Percentiles rank a stretch among this genome's conserved stretches.
These are phyloP conservation scores for Chaetodon auriga DNA, from an alignment of 2,113 vertebrate genomes.

Conservation along the genomic window DNA sequence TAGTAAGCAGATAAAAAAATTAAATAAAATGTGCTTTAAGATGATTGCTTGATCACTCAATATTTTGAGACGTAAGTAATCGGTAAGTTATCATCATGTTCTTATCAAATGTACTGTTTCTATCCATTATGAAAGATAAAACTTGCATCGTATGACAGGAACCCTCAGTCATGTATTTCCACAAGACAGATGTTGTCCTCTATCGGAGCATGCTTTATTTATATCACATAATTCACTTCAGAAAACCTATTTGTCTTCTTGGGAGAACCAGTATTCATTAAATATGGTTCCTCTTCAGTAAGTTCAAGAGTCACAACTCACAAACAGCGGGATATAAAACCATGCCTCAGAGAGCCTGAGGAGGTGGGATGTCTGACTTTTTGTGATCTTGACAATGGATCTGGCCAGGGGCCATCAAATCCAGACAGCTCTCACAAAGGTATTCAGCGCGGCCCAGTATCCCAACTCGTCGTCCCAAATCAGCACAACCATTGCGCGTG, in stretches of 20 bases:
- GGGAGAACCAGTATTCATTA: slow-evolving; percentile 51
- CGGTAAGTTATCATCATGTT: background rate
- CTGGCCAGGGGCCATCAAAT: slow-evolving; percentile 48
- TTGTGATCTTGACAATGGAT: slow-evolving; percentile 62
- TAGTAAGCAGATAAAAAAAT: background rate
- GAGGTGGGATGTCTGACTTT: slow-evolving; percentile 54
- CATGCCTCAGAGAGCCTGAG: slow-evolving; percentile 44
- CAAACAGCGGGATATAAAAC: slow-evolving; percentile 59
- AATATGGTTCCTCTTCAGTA: slow-evolving; percentile 54
- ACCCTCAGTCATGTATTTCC: background rate
- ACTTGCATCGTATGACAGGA: slow-evolving; percentile 3
- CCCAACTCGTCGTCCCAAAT: slow-evolving; percentile 30
- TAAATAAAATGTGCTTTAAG: background rate
- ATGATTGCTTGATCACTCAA: background rate
- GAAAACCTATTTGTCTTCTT: slow-evolving; percentile 22
- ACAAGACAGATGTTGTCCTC: slow-evolving; percentile 32
- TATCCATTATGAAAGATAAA: slow-evolving; percentile 15
- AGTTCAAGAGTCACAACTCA: slow-evolving; percentile 58
- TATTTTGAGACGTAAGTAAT: background rate
- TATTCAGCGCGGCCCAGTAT: slow-evolving; percentile 45
- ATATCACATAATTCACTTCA: slow-evolving; percentile 45
- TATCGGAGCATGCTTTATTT: slow-evolving; percentile 29
- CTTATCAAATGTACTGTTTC: background rate
- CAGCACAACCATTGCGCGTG: slow-evolving; percentile 33
- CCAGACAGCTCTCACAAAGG: slow-evolving; percentile 59